Evolutionary conservation across 2,113 vertebrate species (phyloP), one percentile per base, ranked within the genome.

Genomic region (Accipiter cooperii): DNA sequence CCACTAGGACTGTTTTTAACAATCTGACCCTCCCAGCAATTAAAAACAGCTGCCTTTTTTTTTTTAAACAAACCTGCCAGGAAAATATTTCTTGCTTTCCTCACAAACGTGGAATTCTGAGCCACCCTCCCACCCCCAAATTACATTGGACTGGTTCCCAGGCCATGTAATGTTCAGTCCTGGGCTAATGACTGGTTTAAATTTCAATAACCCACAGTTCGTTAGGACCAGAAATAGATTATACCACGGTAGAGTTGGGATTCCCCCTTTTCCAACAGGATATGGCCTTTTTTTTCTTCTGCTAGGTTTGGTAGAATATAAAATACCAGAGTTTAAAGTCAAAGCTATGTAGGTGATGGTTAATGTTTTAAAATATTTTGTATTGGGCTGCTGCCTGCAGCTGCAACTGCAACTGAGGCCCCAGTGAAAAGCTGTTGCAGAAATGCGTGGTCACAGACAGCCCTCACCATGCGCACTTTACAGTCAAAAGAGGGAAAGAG

Each of bases 51-150:
- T 97, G 94, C 89, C 91, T 92, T 95, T 78, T 95, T 91, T 46
- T 76, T 90, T 90, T 69, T 5, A 63, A 89, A 93, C 47, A 89
- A 96, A 96, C 90, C 88, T 96, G 95, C 97, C 96, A 97, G 94
- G 96, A 97, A 97, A 97, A 94, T 92, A 92, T 97, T 97, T 97
- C 94, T 97, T 97, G 84, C 95, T 96, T 97, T 95, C 93, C 94
- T 97, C 95, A 96, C 90, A 93, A 96, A 94, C 4, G 69, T 97
- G 96, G 95, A 97, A 97, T 97, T 94, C 85, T 84, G 86, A 96
- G 86, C 85, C 60, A 87, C 97, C 94, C 93, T 97, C 90, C 91
- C 94, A 97, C 91, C 93, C 94, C 83, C 55, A 96, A 96, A 96
- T 97, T 97, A 95, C 91, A 87, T 89, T 97, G 95, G 96, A 96